Evolutionary conservation across 2,888 invertebrate genomes (phyloP).

Genomic region (Scaptomyza parva): DNA sequence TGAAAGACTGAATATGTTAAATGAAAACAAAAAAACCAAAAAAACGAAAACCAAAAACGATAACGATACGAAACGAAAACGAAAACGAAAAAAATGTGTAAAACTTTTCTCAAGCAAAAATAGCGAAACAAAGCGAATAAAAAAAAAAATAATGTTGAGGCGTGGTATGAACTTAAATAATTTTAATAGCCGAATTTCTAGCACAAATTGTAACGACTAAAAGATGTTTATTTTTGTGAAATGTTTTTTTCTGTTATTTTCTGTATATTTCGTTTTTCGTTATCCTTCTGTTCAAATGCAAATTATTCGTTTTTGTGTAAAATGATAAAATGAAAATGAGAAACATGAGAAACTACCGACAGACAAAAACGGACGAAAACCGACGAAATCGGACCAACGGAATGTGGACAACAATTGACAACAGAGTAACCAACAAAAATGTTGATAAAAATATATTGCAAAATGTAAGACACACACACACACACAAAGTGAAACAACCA

Average conservation of each 20-base stretch:
- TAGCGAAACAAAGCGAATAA: no score
- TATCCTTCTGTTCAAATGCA: constrained; percentile 50
- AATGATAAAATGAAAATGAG: constrained; percentile 52
- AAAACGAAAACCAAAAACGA: constrained; percentile 36
- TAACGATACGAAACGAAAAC: constrained; percentile 42
- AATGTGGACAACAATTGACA: constrained; percentile 52
- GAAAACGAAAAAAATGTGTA: constrained; percentile 50
- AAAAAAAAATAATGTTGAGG: constrained; percentile 17
- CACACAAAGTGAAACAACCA: constrained; percentile 71
- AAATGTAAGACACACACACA: constrained; percentile 54
- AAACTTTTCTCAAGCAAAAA: constrained; percentile 67
- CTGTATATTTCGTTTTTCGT: constrained; percentile 27
- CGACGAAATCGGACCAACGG: constrained; percentile 42
- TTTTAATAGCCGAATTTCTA: constrained; percentile 80
- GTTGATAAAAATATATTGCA: constrained; percentile 59
- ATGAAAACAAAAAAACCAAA: constrained; percentile 49
- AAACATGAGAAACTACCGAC: constrained; percentile 23
- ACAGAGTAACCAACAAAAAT: constrained; percentile 48
- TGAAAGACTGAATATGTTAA: constrained; percentile 83
- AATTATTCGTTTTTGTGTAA: constrained; percentile 61
- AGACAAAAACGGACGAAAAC: constrained; percentile 45
- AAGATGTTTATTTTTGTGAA: constrained; percentile 28
- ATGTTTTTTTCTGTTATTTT: constrained; percentile 39
- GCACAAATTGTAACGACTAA: constrained; percentile 75
- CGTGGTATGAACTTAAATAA: constrained; percentile 69